phyloP scores from a whole-genome alignment of 1,140 invertebrate species.

The Penaeus vannamei region DNA sequence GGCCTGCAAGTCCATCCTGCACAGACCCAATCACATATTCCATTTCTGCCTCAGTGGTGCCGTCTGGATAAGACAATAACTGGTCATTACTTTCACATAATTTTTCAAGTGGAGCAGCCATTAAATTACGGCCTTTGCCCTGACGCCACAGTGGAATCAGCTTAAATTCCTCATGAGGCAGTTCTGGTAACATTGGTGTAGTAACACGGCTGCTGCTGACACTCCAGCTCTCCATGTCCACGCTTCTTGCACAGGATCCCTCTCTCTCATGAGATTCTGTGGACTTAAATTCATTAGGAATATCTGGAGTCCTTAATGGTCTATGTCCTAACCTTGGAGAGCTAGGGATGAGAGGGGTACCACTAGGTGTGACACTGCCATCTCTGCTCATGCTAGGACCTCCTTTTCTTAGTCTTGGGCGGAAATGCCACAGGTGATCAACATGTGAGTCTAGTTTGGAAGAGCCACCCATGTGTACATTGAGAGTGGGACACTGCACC shows the following conservation, averaged over 20 bases:
- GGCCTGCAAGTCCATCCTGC: conserved; percentile 62
- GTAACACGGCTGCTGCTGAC: conserved; percentile 46
- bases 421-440: conserved; percentile 64
- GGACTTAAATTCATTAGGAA: background rate
- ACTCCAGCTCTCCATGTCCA: conserved; percentile 25
- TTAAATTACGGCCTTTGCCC: conserved; percentile 57
- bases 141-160: conserved; percentile 51
- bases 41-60: conserved; percentile 34
- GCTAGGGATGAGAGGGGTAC: conserved; percentile 32
- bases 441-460: conserved; percentile 56
- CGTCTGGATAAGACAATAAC: conserved; percentile 41
- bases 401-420: conserved; percentile 52
- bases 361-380: conserved; percentile 46
- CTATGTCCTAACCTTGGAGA: conserved; percentile 30
- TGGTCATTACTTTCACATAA: conserved; percentile 37
- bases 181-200: conserved; percentile 57
- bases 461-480: conserved; percentile 26
- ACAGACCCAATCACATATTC: conserved; percentile 62
- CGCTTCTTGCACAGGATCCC: conserved; percentile 1
- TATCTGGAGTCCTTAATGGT: conserved; percentile 39
- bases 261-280: background rate
- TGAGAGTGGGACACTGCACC: conserved; percentile 57
- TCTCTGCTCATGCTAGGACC: conserved; percentile 41
- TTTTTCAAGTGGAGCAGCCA: conserved; percentile 49
- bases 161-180: conserved; percentile 46